Evolutionary conservation across 37 sponge, comb jelly and placozoan species (phyloP), one percentile per base, ranked within the genome.

Genomic region (Theonella swinhoei): DNA sequence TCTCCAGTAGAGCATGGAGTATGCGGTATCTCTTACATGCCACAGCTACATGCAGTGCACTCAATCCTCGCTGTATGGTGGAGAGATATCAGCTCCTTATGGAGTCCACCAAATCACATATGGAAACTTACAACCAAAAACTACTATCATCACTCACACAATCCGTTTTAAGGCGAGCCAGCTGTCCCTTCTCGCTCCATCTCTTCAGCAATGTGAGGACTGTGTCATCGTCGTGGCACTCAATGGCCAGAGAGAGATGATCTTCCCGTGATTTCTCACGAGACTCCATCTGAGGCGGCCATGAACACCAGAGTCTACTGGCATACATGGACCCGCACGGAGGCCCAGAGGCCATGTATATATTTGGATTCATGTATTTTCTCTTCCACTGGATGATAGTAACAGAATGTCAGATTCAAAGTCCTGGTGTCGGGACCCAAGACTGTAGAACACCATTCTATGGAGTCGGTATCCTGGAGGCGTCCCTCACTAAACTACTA

Each of bases 11-110:
- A 8, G 19, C 39, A 2, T 31, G n/a, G 41, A 71, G 19, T 36
- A 35, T 71, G n/a, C 24, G 5, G 72, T 23, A 36, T 20, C 72
- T 71, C 31, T 71, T 37, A 8, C 72, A 71, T 35, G 34, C 7
- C 35, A 71, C 39, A 20, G 72, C 72, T 35, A 71, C 72, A 35
- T 71, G 72, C n/a, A 71, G 0, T 22, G 35, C 37, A 36, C 35
- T 35, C 37, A 38, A 35, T 0, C 72, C 72, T 17, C 72, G 32
- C 72, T 71, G 72, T 71, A 36, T 25, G 4, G 11, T 4, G 67
- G 67, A 29, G 4, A 71, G 39, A 71, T 11, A 71, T n/a, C n/a
- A n/a, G n/a, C n/a, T n/a, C n/a, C n/a, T n/a, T n/a, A n/a, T n/a
- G n/a, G n/a, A n/a, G n/a, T n/a, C n/a, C n/a, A n/a, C n/a, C n/a